A percentile compares a stretch with the other conserved stretches of the same genome.
Conservation (phyloP, 1,140 invertebrate genomes). For the Drosophila rufa region DNA sequence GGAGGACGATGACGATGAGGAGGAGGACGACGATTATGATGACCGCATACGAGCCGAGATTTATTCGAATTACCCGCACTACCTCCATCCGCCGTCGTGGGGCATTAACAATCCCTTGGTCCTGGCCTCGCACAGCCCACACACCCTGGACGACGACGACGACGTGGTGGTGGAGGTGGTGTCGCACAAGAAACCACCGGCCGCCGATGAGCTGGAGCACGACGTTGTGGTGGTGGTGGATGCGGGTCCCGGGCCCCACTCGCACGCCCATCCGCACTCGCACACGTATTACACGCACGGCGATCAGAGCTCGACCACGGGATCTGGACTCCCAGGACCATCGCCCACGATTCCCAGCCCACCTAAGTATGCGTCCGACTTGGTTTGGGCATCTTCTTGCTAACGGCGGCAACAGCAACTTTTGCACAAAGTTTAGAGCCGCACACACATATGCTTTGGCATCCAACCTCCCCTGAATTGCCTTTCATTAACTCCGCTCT, state of each 20-base stretch:
- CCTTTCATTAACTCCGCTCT: slow-evolving; percentile 68
- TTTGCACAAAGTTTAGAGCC: slow-evolving; percentile 46
- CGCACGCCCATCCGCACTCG: slow-evolving; percentile 52
- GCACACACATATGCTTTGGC: slow-evolving; percentile 8
- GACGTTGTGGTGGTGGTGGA: slow-evolving; percentile 78
- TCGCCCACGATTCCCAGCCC: slow-evolving; percentile 43
- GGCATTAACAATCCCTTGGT: slow-evolving; percentile 81
- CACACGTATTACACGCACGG: slow-evolving; percentile 71
- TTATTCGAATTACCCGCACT: slow-evolving; percentile 84
- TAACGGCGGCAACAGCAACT: slow-evolving; percentile 32
- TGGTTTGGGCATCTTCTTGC: slow-evolving; percentile 46
- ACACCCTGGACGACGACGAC: slow-evolving; percentile 75
- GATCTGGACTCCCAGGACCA: slow-evolving; percentile 35
- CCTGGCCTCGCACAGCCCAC: slow-evolving; percentile 80
- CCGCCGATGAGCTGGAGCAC: slow-evolving; percentile 54
- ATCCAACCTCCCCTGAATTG: background rate
- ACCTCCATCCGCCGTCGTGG: slow-evolving; percentile 82
- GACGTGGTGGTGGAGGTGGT: slow-evolving; percentile 70
- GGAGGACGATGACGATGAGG: slow-evolving; percentile 52
- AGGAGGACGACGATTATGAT: slow-evolving; percentile 80
- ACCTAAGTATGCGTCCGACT: slow-evolving; percentile 62
- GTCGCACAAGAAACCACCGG: slow-evolving; percentile 21
- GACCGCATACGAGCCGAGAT: slow-evolving; percentile 84
- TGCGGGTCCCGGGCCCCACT: slow-evolving; percentile 66
- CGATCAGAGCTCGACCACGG: slow-evolving; percentile 51